Evolutionary conservation across 2,797 vertebrate species (phyloP), one percentile per base, ranked within the genome.

Genomic region (Acanthiza pusilla): DNA sequence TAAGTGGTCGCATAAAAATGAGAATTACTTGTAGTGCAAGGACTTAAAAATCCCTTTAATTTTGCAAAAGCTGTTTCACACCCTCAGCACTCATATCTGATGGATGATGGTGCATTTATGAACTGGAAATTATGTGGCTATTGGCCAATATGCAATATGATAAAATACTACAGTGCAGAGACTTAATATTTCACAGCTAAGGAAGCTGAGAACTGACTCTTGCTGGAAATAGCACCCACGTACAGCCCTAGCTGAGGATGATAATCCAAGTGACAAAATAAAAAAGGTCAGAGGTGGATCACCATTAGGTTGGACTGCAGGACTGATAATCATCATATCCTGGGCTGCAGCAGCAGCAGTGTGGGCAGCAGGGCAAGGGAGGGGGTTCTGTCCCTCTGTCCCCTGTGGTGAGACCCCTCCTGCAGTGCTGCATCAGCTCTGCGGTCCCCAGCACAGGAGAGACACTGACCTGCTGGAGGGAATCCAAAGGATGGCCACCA

Each of bases 111-210:
- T 96, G 38, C 77, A 84, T 95, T 94, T 96, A 94, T 79, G 85
- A 93, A 96, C 96, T 97, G 77, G 61, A 96, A 94, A 96, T 96
- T 73, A 87, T 74, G 80, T 95, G 94, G 89, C 94, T 94, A 68
- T 85, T 88, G 67, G 88, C 94, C 96, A 96, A 79, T 47, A 51
- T 85, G 80, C 53, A 86, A 82, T 93, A 91, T 85, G 54, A 95
- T 95, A 86, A 95, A 94, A 95, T 90, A 85, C 83, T 87, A 79
- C 50, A 61, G 63, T 40, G 43, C 25, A 18, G 40, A 88, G 85
- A 96, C 95, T 96, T 95, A 74, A 94, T 97, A 90, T 96, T 96
- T 96, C 88, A 96, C 54, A 65, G 34, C 27, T 87, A 85, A 82
- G 77, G 80, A 87, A 92, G 42, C 16, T 82, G 85, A 90, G 88